Percentiles rank a stretch among this genome's conserved stretches.
Conservation (phyloP, 2,797 vertebrate species). For the Balearica regulorum region DNA sequence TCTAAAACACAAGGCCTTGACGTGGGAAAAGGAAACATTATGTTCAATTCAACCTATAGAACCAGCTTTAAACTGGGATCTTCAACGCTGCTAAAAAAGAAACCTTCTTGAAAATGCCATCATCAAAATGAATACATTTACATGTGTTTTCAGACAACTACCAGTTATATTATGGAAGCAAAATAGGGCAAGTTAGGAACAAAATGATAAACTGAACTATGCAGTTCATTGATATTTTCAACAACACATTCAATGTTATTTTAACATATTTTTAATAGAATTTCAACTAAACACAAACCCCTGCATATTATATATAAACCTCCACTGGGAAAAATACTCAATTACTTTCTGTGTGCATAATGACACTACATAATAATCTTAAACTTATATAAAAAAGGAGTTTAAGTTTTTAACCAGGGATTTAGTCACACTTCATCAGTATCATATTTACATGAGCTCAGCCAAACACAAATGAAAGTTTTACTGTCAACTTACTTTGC, state of each 20-base stretch:
- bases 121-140: background rate
- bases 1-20: background rate
- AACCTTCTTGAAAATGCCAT: background rate
- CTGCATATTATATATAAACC: background rate
- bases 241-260: background rate
- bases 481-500: conserved; percentile 66
- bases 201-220: background rate
- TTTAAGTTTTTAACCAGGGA: conserved; percentile 54
- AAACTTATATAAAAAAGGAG: background rate
- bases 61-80: background rate
- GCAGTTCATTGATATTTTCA: background rate
- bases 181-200: background rate
- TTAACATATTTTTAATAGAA: background rate
- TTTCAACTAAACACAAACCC: conserved; percentile 9
- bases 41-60: background rate
- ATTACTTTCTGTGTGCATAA: conserved; percentile 25
- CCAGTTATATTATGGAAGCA: background rate
- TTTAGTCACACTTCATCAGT: conserved; percentile 70
- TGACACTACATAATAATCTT: background rate
- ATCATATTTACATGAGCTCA: conserved; percentile 57
- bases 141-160: background rate
- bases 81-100: background rate
- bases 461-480: conserved; percentile 67
- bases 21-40: background rate
- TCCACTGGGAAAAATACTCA: background rate